These are phyloP conservation scores for Sinelater perroti DNA, from an alignment of 2,888 invertebrate species.

Conservation along the genomic window DNA sequence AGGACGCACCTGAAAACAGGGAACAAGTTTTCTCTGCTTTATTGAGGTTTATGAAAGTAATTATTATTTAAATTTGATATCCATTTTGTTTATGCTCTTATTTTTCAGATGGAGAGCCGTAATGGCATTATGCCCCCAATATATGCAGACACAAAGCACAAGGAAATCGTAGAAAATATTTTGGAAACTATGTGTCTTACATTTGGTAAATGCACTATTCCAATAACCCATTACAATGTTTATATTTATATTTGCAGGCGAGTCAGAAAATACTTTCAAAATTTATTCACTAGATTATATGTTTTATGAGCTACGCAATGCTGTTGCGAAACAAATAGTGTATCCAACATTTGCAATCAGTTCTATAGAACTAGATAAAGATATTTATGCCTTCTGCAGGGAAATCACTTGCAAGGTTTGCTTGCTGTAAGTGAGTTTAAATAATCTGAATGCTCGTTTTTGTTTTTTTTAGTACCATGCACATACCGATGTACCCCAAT, in stretches of 20 bases:
- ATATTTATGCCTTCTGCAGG: slow-evolving; percentile 51
- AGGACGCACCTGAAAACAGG: slow-evolving; percentile 46
- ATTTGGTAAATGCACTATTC: slow-evolving; percentile 49
- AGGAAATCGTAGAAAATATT: slow-evolving; percentile 54
- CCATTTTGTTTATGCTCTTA: neutral
- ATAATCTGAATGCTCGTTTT: neutral
- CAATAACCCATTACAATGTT: too few relatives aligned
- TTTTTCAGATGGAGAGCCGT: neutral
- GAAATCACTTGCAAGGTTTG: slow-evolving; percentile 59
- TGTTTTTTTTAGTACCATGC: slow-evolving; percentile 56
- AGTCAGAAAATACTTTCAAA: slow-evolving; percentile 42
- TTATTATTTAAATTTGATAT: neutral
- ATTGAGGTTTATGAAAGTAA: slow-evolving; percentile 54
- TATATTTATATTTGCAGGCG: too few relatives aligned
- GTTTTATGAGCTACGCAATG: slow-evolving; percentile 50
- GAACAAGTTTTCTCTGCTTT: slow-evolving; percentile 55
- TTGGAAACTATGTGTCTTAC: slow-evolving; percentile 47
- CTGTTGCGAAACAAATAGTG: slow-evolving; percentile 26
- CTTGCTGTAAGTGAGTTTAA: slow-evolving; percentile 47
- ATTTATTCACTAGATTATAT: slow-evolving; percentile 55
- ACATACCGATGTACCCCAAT: slow-evolving; percentile 50
- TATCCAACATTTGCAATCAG: slow-evolving; percentile 47
- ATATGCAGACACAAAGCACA: slow-evolving; percentile 55
- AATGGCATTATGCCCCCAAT: slow-evolving; percentile 55
- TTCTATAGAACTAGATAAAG: slow-evolving; percentile 52